Evolutionary conservation across 2,113 vertebrate genomes (phyloP), one percentile per base, ranked within the genome.

Genomic region (Varanus komodoensis): DNA sequence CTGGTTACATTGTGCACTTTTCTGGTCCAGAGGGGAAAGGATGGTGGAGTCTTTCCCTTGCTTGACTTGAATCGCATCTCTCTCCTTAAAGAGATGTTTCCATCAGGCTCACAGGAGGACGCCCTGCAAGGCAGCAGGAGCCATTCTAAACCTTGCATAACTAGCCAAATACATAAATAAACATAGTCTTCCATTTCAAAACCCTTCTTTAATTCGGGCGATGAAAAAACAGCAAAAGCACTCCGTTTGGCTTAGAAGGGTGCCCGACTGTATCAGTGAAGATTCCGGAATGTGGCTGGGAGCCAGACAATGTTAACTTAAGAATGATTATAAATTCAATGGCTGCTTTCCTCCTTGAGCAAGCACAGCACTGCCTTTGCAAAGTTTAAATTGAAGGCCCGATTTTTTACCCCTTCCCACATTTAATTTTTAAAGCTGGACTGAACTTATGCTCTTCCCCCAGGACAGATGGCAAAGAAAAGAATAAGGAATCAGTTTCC

Each of bases 251-350:
- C 71, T 44, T 88, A 80, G 68, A 89, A 89, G 11, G 90, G 32
- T 61, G 92, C 1, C 44, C 86, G 88, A 82, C 7, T 91, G 52
- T 12, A 91, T 61, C 75, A 90, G 4, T 57, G 6, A 64, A 92
- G n/a, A 67, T 86, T 25, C 6, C 90, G 25, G 78, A 2, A 21
- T 61, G n/a, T 75, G 79, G 44, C 82, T 91, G 71, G 81, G 21
- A 88, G 83, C 75, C 84, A 92, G 82, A 91, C 44, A 83, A 25
- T 61, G 57, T 89, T 86, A 93, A 69, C 21, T 82, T 50, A 89
- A 91, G 17, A 48, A 89, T 86, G 82, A 79, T 93, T 92, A 89
- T 64, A n/a, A 54, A 93, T 92, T 93, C 90, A 90, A 86, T 23
- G 52, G 75, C n/a, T 91, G 75, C 8, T 44, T 89, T 88, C 32